Evolutionary conservation across 2,797 vertebrate genomes (phyloP).

Genomic region (Pampus argenteus): DNA sequence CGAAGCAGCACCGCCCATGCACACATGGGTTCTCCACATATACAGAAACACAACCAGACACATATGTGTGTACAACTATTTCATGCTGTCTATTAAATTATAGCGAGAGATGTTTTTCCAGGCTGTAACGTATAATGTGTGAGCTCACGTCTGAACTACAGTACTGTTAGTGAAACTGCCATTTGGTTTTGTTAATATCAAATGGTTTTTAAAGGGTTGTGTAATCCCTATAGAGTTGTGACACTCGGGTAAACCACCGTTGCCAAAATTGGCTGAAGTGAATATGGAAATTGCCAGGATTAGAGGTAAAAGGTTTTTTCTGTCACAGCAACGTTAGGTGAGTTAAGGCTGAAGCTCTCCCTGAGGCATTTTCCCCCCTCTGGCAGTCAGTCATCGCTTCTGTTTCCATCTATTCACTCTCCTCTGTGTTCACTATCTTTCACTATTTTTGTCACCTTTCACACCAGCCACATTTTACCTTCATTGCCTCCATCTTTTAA

Average conservation of each 20-base stretch:
- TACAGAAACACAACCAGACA: conserved; percentile 17
- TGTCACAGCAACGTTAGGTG: conserved; percentile 52
- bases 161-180: conserved; percentile 41
- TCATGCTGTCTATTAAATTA: neutral
- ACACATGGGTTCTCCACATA: conserved; percentile 39
- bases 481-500: conserved; percentile 57
- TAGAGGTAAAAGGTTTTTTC: conserved; percentile 61
- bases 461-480: conserved; percentile 56
- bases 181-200: conserved; percentile 69
- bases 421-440: conserved; percentile 47
- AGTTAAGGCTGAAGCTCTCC: conserved; percentile 55
- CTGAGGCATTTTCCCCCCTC: conserved; percentile 50
- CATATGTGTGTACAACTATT: conserved; percentile 1
- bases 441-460: conserved; percentile 50
- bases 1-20: conserved; percentile 20
- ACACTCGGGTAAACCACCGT: conserved; percentile 25
- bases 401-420: conserved; percentile 60
- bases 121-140: too few species aligned
- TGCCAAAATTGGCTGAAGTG: conserved; percentile 37
- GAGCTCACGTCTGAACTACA: conserved; percentile 25
- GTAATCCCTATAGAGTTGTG: conserved; percentile 50
- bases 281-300: conserved; percentile 59
- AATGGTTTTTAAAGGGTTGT: conserved; percentile 54
- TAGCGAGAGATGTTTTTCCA: too few species aligned
- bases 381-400: conserved; percentile 58